A percentile compares a stretch with the other conserved stretches of the same genome.
phyloP scores from a whole-genome alignment of 2,797 vertebrate genomes.

The Crypturellus tataupa region DNA sequence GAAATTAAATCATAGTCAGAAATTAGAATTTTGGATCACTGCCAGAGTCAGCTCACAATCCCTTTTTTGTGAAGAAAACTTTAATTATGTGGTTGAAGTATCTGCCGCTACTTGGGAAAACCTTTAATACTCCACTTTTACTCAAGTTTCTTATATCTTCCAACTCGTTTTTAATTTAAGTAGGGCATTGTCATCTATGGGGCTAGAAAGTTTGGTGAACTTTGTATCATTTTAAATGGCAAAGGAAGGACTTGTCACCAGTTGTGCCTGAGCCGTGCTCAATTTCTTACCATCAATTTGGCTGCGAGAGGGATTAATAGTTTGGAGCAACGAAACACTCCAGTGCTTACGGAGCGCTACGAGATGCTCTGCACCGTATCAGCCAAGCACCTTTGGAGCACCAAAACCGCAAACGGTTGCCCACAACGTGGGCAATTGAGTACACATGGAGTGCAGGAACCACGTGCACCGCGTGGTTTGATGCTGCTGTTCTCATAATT shows the following conservation, averaged over 20 bases:
- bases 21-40: conserved; percentile 98
- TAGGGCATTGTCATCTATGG: rapidly evolving
- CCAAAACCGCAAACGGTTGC: background rate
- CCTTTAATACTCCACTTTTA: conserved; percentile 55
- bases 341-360: background rate
- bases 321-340: background rate
- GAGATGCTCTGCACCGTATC: background rate
- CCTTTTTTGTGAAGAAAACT: conserved; percentile 90
- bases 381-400: conserved; percentile 8
- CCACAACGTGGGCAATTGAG: background rate
- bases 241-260: background rate
- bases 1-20: conserved; percentile 98
- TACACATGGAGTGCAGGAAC: background rate
- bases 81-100: conserved; percentile 87
- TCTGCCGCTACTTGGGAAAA: conserved; percentile 75
- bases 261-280: background rate
- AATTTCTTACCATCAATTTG: background rate
- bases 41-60: conserved; percentile 88
- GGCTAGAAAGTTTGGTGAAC: background rate
- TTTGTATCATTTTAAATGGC: background rate
- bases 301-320: background rate
- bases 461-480: background rate
- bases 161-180: background rate
- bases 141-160: conserved; percentile 49
- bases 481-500: background rate